These are phyloP conservation scores for Pseudoatta argentina DNA, from an alignment of 1,140 invertebrate genomes.

Conservation along the genomic window DNA sequence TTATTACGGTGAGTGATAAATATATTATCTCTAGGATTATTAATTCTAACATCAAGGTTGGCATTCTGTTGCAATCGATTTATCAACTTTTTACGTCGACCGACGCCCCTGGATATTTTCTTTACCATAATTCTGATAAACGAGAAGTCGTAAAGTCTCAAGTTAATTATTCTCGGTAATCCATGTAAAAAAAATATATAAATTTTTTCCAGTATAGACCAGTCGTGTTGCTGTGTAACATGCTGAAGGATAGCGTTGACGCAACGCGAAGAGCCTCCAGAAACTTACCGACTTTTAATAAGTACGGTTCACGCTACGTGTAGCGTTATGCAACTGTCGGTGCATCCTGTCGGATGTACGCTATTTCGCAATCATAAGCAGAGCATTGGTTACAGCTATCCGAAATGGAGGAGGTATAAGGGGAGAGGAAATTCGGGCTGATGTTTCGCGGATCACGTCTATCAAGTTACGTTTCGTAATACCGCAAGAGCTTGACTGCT, in stretches of 20 bases:
- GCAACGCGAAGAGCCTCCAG: slow-evolving; percentile 39
- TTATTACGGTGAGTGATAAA: not conserved
- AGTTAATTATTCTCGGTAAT: slow-evolving; percentile 31
- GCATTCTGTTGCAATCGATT: not conserved
- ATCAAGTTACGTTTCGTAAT: slow-evolving; percentile 83
- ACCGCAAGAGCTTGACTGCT: slow-evolving; percentile 71
- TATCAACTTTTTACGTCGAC: slow-evolving; percentile 27
- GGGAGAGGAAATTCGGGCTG: slow-evolving; percentile 67
- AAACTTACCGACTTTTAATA: slow-evolving; percentile 77
- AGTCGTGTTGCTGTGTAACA: not conserved
- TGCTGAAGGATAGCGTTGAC: slow-evolving; percentile 44
- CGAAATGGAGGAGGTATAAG: slow-evolving; percentile 61
- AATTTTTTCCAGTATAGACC: not conserved
- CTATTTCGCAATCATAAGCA: slow-evolving; percentile 85
- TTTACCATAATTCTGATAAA: slow-evolving; percentile 1
- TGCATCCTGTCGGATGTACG: slow-evolving; percentile 84
- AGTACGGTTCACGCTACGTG: slow-evolving; percentile 78
- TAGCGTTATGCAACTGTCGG: slow-evolving; percentile 80
- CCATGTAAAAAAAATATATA: slow-evolving; percentile 22
- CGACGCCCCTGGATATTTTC: not conserved
- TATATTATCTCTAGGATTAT: not conserved
- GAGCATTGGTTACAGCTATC: slow-evolving; percentile 84
- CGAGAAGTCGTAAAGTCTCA: not conserved
- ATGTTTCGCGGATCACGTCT: slow-evolving; percentile 81
- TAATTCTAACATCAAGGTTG: slow-evolving; percentile 26